phyloP scores from a whole-genome alignment of 2,797 vertebrate genomes.

The Muscicapa comitata region DNA sequence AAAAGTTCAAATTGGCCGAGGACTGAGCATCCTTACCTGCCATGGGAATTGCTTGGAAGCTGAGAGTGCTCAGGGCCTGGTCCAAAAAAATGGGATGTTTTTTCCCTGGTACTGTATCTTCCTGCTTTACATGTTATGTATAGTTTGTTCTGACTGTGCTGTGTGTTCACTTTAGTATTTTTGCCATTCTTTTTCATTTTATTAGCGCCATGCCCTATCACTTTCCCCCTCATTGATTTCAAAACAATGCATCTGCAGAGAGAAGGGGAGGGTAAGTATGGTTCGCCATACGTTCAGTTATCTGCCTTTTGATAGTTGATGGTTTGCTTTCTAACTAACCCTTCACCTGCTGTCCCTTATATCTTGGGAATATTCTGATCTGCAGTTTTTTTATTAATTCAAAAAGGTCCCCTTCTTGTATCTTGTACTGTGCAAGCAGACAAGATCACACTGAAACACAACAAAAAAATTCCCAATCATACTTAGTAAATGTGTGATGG shows the following conservation, averaged over 20 bases:
- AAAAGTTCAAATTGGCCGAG: neutral
- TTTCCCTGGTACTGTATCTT: constrained; percentile 70
- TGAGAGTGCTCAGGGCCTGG: constrained; percentile 49
- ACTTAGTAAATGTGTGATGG: constrained; percentile 32
- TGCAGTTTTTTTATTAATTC: neutral
- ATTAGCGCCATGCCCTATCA: constrained; percentile 89
- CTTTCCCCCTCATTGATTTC: constrained; percentile 98
- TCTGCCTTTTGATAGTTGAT: constrained; percentile 75
- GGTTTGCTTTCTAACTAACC: constrained; percentile 74
- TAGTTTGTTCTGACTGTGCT: constrained; percentile 82
- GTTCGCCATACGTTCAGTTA: constrained; percentile 79
- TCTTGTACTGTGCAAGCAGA: constrained; percentile 50
- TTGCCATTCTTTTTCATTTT: constrained; percentile 85
- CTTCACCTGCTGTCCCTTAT: constrained; percentile 78
- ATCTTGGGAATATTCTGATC: constrained; percentile 58
- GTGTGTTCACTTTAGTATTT: constrained; percentile 88
- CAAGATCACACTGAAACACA: neutral
- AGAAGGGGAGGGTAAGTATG: constrained; percentile 94
- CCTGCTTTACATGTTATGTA: constrained; percentile 80
- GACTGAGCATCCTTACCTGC: constrained; percentile 49
- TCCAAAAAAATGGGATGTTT: constrained; percentile 60
- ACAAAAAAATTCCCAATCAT: neutral
- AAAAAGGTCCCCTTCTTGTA: constrained; percentile 16
- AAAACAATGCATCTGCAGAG: constrained; percentile 98
- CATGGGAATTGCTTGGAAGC: neutral